Evolutionary conservation across 2,797 vertebrate species (phyloP).

Genomic region (Poliocrania exsul): DNA sequence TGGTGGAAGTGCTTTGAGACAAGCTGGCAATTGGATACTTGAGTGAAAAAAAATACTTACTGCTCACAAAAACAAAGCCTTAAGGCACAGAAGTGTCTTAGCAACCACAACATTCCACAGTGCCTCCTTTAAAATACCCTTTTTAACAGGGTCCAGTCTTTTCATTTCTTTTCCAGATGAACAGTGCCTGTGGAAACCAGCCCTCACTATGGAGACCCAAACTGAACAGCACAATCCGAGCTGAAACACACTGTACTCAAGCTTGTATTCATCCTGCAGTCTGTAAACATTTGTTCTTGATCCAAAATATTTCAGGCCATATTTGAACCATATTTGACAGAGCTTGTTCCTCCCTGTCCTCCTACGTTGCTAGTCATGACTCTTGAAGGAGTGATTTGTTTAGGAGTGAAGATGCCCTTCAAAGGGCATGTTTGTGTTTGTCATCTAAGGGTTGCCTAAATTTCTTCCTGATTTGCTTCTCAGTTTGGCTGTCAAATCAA

Average conservation of each 20-base stretch:
- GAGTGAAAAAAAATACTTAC: not conserved
- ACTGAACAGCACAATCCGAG: not conserved
- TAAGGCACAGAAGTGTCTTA: not conserved
- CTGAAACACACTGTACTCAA: not conserved
- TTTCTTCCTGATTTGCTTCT: not conserved
- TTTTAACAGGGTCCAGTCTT: not conserved
- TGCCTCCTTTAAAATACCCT: not conserved
- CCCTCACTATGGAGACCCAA: not conserved
- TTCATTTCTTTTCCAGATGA: not conserved
- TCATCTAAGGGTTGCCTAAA: not conserved
- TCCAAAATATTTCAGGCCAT: not conserved
- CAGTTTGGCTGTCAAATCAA: not conserved
- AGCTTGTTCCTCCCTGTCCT: not conserved
- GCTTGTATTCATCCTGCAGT: not conserved
- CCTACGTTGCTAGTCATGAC: accelerated
- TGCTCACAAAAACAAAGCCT: not conserved
- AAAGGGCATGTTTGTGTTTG: not conserved
- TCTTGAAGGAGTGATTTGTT: not conserved
- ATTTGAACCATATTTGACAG: not conserved
- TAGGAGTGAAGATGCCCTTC: not conserved
- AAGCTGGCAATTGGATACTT: not conserved
- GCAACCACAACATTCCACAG: not conserved
- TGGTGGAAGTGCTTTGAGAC: not conserved
- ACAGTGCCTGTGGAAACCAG: not conserved
- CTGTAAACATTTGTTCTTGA: not conserved